Percentiles rank a stretch among this genome's conserved stretches.
These are phyloP conservation scores for Madoqua kirkii DNA, from an alignment of 2,113 vertebrate species.

Conservation along the genomic window DNA sequence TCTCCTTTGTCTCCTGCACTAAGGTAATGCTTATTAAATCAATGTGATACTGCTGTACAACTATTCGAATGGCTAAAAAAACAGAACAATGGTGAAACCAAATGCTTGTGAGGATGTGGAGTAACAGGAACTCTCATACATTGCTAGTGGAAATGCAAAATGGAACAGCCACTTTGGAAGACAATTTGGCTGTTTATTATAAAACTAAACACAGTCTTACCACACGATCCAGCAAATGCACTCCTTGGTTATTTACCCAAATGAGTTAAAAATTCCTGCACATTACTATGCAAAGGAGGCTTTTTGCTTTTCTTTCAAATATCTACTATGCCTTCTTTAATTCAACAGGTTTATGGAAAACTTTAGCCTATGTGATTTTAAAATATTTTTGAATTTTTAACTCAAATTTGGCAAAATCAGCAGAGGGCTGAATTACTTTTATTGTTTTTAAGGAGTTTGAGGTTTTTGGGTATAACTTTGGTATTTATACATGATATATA, in stretches of 20 bases:
- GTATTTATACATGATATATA: neutral
- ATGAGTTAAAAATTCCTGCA: neutral
- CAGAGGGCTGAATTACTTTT: neutral
- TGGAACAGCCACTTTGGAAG: neutral
- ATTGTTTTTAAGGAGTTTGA: neutral
- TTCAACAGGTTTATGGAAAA: neutral
- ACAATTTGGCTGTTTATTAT: neutral
- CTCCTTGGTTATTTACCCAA: neutral
- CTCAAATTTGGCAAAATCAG: neutral
- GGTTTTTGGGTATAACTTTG: neutral
- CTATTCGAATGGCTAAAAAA: neutral
- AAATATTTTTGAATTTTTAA: neutral
- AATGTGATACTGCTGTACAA: neutral
- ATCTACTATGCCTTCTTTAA: neutral
- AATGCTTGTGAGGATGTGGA: neutral
- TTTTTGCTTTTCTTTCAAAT: neutral
- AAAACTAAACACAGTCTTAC: neutral
- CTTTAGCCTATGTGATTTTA: neutral
- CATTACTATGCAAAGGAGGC: neutral
- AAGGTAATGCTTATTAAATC: neutral
- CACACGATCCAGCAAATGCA: neutral
- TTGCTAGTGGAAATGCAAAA: neutral
- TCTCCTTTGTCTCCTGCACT: neutral
- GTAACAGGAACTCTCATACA: neutral
- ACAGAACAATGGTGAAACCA: neutral